Conservation (phyloP, 2,113 vertebrate genomes). For the Hydrochoerus hydrochaeris region DNA sequence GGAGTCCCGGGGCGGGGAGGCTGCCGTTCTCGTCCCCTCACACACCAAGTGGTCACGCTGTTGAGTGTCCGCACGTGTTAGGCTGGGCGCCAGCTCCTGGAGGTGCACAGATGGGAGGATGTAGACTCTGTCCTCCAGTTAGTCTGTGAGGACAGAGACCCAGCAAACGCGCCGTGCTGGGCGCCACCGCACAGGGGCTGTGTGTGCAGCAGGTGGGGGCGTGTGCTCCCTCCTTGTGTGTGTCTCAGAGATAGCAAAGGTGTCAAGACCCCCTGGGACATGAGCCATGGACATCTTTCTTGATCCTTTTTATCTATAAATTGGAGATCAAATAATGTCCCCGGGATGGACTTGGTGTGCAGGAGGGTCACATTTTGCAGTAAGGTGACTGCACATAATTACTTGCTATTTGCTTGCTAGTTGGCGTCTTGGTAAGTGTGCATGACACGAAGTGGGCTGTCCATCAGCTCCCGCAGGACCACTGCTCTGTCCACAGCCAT, state of each 20-base stretch:
- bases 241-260: background rate
- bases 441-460: background rate
- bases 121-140: background rate
- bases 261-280: background rate
- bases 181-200: background rate
- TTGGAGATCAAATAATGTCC: background rate
- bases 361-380: background rate
- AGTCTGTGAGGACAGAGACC: background rate
- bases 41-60: background rate
- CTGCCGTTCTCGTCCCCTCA: background rate
- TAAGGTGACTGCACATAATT: background rate
- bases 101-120: background rate
- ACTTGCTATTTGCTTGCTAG: background rate
- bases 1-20: background rate
- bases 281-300: background rate
- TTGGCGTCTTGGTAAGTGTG: background rate
- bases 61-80: background rate
- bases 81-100: background rate
- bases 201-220: background rate
- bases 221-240: background rate
- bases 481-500: background rate
- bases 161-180: fast-evolving
- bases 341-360: background rate
- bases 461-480: conserved; percentile 50
- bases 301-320: conserved; percentile 23